Evolutionary conservation across 2,113 vertebrate genomes (phyloP).

Genomic region (Spilogale gracilis): DNA sequence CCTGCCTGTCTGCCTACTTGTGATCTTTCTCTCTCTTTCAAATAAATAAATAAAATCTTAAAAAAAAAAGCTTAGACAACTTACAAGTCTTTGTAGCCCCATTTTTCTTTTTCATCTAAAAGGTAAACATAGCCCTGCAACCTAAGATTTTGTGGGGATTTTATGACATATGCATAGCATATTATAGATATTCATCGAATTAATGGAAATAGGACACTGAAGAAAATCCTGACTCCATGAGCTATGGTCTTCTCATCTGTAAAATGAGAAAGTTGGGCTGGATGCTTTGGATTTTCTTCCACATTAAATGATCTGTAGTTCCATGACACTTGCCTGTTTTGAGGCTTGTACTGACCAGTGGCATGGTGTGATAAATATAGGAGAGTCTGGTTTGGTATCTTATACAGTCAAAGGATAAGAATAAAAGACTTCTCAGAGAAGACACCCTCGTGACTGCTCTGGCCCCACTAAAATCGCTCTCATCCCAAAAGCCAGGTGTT

Average conservation of each 20-base stretch:
- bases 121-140: not conserved
- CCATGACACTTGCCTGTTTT: not conserved
- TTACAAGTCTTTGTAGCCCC: not conserved
- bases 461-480: not conserved
- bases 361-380: not conserved
- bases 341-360: not conserved
- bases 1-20: too few species aligned
- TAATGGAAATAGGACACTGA: not conserved
- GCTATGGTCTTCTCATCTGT: not conserved
- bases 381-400: not conserved
- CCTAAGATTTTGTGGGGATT: not conserved
- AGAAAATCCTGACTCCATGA: not conserved
- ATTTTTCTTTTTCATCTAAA: not conserved
- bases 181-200: not conserved
- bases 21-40: too few species aligned
- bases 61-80: not conserved
- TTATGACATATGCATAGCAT: not conserved
- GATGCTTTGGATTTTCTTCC: not conserved
- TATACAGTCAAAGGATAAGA: not conserved
- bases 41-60: too few species aligned
- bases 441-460: not conserved
- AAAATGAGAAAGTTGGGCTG: not conserved
- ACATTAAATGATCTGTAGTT: not conserved
- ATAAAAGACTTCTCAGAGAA: not conserved
- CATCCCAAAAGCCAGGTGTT: not conserved